Percentiles rank a stretch among this genome's conserved stretches.
Evolutionary conservation across 2,888 invertebrate species (phyloP).

Genomic region (Microplitis manilae): DNA sequence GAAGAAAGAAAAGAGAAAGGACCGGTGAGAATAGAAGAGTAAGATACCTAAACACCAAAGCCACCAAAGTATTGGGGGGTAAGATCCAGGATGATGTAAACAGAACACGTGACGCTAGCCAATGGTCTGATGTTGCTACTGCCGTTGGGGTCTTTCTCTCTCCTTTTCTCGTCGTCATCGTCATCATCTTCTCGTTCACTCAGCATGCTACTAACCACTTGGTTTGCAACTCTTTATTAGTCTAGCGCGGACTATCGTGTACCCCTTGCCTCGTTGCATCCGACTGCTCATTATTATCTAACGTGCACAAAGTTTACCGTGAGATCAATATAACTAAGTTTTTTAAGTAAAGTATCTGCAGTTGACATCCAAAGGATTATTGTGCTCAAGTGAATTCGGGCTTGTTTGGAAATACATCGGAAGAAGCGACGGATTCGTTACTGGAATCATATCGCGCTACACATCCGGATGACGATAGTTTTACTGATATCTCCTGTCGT

Average conservation of each 20-base stretch:
- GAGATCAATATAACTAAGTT: neutral
- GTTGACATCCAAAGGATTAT: neutral
- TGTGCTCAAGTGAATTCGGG: slow-evolving; percentile 23
- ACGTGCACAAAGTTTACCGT: slow-evolving; percentile 38
- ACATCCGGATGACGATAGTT: slow-evolving; percentile 35
- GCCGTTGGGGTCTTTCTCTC: slow-evolving; percentile 45
- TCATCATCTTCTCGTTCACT: slow-evolving; percentile 55
- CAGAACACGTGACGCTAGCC: slow-evolving; percentile 67
- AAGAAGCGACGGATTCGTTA: slow-evolving; percentile 27
- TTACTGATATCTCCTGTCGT: slow-evolving; percentile 32
- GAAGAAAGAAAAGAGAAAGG: slow-evolving; percentile 31
- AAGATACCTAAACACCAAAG: slow-evolving; percentile 54
- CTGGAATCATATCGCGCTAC: slow-evolving; percentile 24
- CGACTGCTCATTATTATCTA: slow-evolving; percentile 42
- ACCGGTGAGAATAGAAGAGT: slow-evolving; percentile 32
- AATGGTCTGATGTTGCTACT: slow-evolving; percentile 57
- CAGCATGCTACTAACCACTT: slow-evolving; percentile 56
- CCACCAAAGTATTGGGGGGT: slow-evolving; percentile 61
- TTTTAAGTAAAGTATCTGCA: neutral
- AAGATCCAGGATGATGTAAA: slow-evolving; percentile 63
- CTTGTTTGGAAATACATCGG: neutral
- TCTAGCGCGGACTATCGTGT: slow-evolving; percentile 69
- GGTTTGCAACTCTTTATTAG: slow-evolving; percentile 70
- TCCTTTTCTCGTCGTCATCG: slow-evolving; percentile 56
- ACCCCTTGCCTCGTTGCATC: slow-evolving; percentile 61